phyloP scores from a whole-genome alignment of 2,113 vertebrate genomes.

The Cromileptes altivelis region DNA sequence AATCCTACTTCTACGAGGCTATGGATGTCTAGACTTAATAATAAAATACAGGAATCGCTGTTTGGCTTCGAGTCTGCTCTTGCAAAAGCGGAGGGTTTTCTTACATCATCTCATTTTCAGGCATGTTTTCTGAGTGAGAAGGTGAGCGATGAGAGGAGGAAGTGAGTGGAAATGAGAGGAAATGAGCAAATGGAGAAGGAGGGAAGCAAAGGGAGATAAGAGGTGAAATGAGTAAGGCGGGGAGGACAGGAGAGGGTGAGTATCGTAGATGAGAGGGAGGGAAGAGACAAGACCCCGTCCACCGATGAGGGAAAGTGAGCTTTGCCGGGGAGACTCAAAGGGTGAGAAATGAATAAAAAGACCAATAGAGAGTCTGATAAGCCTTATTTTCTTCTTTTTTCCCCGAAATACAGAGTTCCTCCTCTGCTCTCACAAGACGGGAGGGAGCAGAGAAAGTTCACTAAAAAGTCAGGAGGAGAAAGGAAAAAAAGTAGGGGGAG shows the following conservation, averaged over 20 bases:
- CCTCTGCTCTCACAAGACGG: neutral
- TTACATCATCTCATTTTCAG: constrained; percentile 68
- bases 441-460: constrained; percentile 74
- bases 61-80: constrained; percentile 30
- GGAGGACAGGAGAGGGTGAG: constrained; percentile 18
- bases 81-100: constrained; percentile 45
- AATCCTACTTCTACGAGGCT: constrained; percentile 1
- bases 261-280: constrained; percentile 29
- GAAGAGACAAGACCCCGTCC: constrained; percentile 6
- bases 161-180: constrained; percentile 35
- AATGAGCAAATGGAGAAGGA: constrained; percentile 23
- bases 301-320: constrained; percentile 31
- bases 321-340: constrained; percentile 6
- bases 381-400: constrained; percentile 2
- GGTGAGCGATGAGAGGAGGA: constrained; percentile 7
- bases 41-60: constrained; percentile 25
- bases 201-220: constrained; percentile 31
- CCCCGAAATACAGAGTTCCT: constrained; percentile 5
- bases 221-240: constrained; percentile 32
- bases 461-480: constrained; percentile 68
- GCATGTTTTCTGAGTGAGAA: constrained; percentile 14
- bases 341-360: constrained; percentile 41
- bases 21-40: neutral
- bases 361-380: constrained; percentile 37
- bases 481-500: constrained; percentile 34